Base-by-base conservation (phyloP, 2,797 vertebrate genomes). In the Labeo calbasu region DNA sequence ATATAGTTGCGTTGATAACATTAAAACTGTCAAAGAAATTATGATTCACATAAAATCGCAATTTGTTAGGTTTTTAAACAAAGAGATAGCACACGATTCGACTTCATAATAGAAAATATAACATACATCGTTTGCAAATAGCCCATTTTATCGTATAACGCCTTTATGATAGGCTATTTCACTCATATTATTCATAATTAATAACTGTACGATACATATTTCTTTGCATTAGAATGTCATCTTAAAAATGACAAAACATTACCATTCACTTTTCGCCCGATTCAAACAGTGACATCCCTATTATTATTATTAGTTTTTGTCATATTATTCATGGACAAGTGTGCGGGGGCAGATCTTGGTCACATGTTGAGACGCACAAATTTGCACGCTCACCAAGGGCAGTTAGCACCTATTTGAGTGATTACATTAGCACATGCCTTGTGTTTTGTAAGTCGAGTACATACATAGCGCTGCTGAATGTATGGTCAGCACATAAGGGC, bases 361-460 rank as follows among this genome's bases (percentile, higher is more conserved):
- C 59, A 32, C 32, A 25, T 3, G 15, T 28, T 15, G 50, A 83
- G 36, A 81, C 25, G 23, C 70, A 21, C 61, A 15, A 25, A 53
- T 9, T 28, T n/a, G 28, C 46, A 70, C 77, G 50, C 32, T 86
- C 77, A 68, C 82, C 46, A 0, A 70, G 65, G 48, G 72, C 86
- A 85, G 72, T 89, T 88, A 81, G 36, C 87, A 81, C 77, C 77
- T 86, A 65, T 77, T 75, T 82, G 71, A 59, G 66, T 85, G 63
- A 85, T 70, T 50, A 77, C 80, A 86, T 88, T 90, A 87, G 77
- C 89, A 82, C 88, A 81, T 86, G 75, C 69, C n/a, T 25, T 13
- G 28, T 72, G 78, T 81, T 70, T 23, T 65, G n/a, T 76, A 63
- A 21, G 51, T 53, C 5, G 13, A 36, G 66, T 36, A 57, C 23